phyloP scores from a whole-genome alignment of 2,113 vertebrate genomes.

The Recurvirostra avosetta region DNA sequence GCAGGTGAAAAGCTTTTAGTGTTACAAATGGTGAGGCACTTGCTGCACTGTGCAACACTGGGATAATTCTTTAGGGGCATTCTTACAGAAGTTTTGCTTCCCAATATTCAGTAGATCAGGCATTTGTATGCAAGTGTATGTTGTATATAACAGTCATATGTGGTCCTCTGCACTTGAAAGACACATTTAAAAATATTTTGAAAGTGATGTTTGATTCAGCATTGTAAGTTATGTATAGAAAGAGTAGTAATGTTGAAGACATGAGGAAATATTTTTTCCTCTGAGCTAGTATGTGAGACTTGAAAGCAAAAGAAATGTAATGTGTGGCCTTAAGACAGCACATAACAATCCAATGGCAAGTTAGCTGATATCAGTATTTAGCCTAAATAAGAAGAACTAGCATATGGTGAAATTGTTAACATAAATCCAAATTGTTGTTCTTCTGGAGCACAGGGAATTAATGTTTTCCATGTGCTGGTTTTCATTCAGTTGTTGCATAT shows the following conservation, averaged over 20 bases:
- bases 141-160: neutral
- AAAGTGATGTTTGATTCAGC: neutral
- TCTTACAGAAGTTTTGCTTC: neutral
- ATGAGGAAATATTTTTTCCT: neutral
- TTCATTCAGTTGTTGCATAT: neutral
- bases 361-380: neutral
- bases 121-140: neutral
- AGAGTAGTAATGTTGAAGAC: neutral
- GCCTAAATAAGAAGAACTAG: neutral
- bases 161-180: neutral
- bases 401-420: neutral
- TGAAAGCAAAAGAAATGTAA: neutral
- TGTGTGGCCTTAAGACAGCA: neutral
- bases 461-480: neutral
- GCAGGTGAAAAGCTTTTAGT: neutral
- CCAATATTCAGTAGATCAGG: neutral
- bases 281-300: neutral
- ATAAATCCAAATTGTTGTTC: neutral
- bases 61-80: neutral
- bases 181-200: neutral
- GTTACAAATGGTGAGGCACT: neutral
- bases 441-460: neutral
- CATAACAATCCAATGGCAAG: neutral
- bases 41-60: neutral
- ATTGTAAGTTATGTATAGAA: neutral